A percentile compares a stretch with the other conserved stretches of the same genome.
Evolutionary conservation across 2,797 vertebrate species (phyloP).

Genomic region (Trachops cirrhosus): DNA sequence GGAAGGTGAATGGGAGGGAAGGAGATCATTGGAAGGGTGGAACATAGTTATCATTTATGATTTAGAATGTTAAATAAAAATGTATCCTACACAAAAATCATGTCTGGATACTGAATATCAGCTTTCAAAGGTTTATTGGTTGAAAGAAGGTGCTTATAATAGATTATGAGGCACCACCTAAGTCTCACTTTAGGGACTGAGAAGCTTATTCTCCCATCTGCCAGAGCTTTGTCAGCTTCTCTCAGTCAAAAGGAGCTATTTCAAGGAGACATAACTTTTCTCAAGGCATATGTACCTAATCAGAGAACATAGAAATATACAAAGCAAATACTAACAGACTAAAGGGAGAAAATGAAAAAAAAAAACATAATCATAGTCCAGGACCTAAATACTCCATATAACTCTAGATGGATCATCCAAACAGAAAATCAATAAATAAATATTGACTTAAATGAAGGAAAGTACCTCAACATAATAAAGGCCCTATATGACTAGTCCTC

Average conservation of each 20-base stretch:
- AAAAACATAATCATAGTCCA: not conserved
- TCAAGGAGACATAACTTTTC: not conserved
- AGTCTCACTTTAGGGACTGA: not conserved
- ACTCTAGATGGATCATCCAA: too few relatives aligned
- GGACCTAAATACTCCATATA: not conserved
- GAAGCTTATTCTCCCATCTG: not conserved
- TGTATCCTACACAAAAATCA: not conserved
- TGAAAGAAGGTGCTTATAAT: not conserved
- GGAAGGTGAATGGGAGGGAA: not conserved
- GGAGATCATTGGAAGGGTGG: not conserved
- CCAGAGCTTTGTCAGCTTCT: fast-evolving
- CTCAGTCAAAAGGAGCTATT: not conserved
- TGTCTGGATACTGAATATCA: not conserved
- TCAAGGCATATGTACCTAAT: not conserved
- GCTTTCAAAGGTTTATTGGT: fast-evolving
- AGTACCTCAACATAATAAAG: too few relatives aligned
- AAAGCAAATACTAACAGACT: not conserved
- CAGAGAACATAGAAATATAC: not conserved
- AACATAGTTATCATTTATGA: not conserved
- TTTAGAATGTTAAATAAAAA: not conserved
- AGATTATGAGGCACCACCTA: not conserved
- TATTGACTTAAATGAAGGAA: too few relatives aligned
- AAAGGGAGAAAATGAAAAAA: not conserved
- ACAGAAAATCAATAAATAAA: too few relatives aligned
- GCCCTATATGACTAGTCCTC: too few relatives aligned